Percentiles rank a stretch among this genome's conserved stretches.
phyloP scores from a whole-genome alignment of 2,113 vertebrate genomes.

The Nestor notabilis region DNA sequence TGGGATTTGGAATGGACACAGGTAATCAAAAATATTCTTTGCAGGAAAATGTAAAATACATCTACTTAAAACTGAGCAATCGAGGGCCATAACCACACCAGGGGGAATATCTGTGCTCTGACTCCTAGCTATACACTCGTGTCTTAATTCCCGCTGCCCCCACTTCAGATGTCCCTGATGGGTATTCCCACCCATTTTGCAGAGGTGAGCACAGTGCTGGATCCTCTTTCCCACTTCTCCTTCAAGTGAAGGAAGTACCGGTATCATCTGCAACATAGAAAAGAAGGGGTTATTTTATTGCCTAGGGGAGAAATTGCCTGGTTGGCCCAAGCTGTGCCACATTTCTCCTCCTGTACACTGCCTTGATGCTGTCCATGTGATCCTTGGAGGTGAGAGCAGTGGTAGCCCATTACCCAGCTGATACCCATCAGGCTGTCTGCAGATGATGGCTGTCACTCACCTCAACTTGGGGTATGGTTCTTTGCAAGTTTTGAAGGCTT shows the following conservation, averaged over 20 bases:
- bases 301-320: neutral
- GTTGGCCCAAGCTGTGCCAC: rapidly evolving
- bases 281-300: neutral
- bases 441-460: neutral
- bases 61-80: neutral
- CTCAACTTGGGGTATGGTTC: neutral
- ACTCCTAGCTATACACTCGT: neutral
- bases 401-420: neutral
- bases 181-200: neutral
- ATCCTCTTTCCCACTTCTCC: neutral
- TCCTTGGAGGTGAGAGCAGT: neutral
- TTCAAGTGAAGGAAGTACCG: rapidly evolving
- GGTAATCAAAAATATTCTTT: neutral
- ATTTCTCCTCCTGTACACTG: rapidly evolving
- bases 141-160: neutral
- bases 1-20: neutral
- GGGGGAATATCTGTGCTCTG: neutral
- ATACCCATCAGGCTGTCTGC: neutral
- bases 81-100: neutral
- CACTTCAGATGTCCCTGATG: neutral
- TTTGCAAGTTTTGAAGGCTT: neutral
- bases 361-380: neutral
- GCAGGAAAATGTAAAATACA: neutral
- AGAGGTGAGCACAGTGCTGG: neutral
- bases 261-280: neutral